phyloP scores from a whole-genome alignment of 2,888 invertebrate species.

The Andrena minutula region DNA sequence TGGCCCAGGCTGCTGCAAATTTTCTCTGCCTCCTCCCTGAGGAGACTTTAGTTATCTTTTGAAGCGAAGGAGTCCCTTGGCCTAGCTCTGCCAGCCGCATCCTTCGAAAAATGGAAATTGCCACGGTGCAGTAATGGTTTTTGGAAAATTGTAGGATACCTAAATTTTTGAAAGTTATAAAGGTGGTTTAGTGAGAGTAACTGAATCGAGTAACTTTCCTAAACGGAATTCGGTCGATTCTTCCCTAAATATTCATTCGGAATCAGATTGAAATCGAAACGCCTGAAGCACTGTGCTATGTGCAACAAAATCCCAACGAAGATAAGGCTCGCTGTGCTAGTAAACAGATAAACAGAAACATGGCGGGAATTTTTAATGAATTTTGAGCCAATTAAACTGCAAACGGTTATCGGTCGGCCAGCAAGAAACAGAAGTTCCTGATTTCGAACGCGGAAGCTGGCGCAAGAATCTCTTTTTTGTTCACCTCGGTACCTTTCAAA shows the following conservation, averaged over 20 bases:
- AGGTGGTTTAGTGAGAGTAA: too few relatives aligned
- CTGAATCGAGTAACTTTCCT: too few relatives aligned
- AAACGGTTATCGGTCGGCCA: neutral
- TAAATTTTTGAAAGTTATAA: too few relatives aligned
- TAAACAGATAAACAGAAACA: neutral
- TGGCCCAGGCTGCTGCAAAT: slow-evolving; percentile 1
- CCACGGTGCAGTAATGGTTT: neutral
- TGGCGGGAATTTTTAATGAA: neutral
- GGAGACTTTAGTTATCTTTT: neutral
- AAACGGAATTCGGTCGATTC: too few relatives aligned
- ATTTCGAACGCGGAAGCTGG: slow-evolving; percentile 12
- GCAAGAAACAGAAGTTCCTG: neutral
- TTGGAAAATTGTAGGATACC: neutral
- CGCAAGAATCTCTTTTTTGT: neutral
- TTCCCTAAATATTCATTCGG: too few relatives aligned
- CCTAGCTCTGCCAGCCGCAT: neutral
- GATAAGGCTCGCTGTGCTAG: neutral
- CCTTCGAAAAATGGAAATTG: neutral
- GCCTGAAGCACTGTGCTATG: too few relatives aligned
- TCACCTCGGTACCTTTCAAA: neutral
- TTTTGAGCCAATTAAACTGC: neutral
- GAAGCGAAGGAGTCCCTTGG: neutral
- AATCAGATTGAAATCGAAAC: too few relatives aligned
- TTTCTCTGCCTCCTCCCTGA: neutral
- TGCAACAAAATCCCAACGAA: too few relatives aligned